These are phyloP conservation scores for Myoxocephalus aenaeus DNA, from an alignment of 2,797 vertebrate genomes.

Conservation along the genomic window DNA sequence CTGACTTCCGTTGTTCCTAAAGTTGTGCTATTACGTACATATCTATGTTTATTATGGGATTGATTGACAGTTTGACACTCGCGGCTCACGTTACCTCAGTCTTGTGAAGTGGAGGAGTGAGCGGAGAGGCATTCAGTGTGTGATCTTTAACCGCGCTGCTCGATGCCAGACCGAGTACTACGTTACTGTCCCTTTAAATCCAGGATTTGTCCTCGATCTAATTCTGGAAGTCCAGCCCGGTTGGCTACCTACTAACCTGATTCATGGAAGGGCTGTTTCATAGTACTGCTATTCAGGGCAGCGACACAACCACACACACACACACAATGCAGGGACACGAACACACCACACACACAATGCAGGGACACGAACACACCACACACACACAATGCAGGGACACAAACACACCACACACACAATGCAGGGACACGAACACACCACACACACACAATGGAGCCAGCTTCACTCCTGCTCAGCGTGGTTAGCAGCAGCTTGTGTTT, in stretches of 20 bases:
- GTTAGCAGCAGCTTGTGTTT: not conserved
- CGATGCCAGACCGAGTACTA: not conserved
- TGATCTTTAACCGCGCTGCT: too few species aligned
- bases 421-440: not conserved
- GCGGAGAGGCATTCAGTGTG: too few species aligned
- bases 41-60: too few species aligned
- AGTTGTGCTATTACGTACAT: too few species aligned
- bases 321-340: too few species aligned
- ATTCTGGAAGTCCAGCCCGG: constrained; percentile 55
- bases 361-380: not conserved
- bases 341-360: not conserved
- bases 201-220: constrained; percentile 59
- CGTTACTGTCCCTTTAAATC: constrained; percentile 17
- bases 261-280: constrained; percentile 48
- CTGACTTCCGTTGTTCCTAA: too few species aligned
- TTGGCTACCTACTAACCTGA: constrained; percentile 11
- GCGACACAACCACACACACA: too few species aligned
- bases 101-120: too few species aligned
- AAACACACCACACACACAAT: not conserved
- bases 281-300: constrained; percentile 28
- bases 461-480: too few species aligned
- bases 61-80: too few species aligned
- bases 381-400: too few species aligned
- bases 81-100: too few species aligned
- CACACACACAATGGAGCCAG: not conserved